Evolutionary conservation across 2,797 vertebrate species (phyloP).

Genomic region (Pseudochirops corinnae): DNA sequence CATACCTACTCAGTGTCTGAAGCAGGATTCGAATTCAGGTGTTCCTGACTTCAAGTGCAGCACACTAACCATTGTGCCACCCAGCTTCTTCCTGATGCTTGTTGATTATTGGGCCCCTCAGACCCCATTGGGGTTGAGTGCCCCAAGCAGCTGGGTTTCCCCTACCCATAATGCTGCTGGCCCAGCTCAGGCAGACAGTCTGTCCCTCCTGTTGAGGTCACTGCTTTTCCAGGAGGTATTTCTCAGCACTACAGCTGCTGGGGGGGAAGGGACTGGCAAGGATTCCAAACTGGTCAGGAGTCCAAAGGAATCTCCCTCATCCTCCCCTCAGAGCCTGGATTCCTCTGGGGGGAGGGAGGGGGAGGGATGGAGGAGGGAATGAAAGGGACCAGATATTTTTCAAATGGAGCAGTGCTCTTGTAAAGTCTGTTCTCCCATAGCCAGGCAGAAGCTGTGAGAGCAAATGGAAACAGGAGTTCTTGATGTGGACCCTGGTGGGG

Average conservation of each 20-base stretch:
- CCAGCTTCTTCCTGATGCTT: background rate
- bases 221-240: slow-evolving; percentile 6
- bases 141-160: background rate
- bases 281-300: background rate
- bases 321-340: background rate
- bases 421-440: background rate
- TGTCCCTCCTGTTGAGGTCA: slow-evolving; percentile 9
- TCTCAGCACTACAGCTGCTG: background rate
- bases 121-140: background rate
- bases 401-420: background rate
- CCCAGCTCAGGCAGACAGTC: background rate
- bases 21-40: background rate
- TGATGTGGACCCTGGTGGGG: background rate
- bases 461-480: slow-evolving; percentile 19
- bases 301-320: slow-evolving; percentile 8
- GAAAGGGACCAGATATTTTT: background rate
- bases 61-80: background rate
- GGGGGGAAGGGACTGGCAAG: background rate
- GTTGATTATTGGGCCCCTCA: background rate
- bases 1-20: background rate
- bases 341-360: background rate
- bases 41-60: background rate
- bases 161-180: background rate
- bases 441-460: slow-evolving; percentile 29
- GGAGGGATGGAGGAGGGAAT: background rate